Percentiles rank a stretch among this genome's conserved stretches.
phyloP scores from a whole-genome alignment of 2,797 vertebrate genomes.

The Pampus argenteus region DNA sequence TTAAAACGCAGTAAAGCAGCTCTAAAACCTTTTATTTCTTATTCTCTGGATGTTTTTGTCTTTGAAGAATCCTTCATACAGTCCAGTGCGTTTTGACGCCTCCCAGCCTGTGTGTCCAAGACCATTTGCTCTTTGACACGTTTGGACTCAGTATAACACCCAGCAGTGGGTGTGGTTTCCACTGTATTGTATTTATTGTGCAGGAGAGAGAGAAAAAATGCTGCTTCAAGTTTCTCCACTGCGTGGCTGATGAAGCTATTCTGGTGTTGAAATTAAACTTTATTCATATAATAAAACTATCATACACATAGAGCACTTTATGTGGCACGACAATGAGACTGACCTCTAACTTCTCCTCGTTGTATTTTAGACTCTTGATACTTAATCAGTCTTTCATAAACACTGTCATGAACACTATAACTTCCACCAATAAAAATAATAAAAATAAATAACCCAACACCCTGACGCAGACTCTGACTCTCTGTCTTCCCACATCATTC shows the following conservation, averaged over 20 bases:
- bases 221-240: slow-evolving; percentile 16
- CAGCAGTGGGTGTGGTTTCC: slow-evolving; percentile 90
- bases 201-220: slow-evolving; percentile 20
- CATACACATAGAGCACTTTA: background rate
- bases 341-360: background rate
- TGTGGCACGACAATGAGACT: background rate
- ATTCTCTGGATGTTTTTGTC: background rate
- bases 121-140: slow-evolving; percentile 92
- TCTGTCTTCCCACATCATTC: slow-evolving; percentile 32
- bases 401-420: slow-evolving; percentile 17
- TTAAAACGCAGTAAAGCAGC: background rate
- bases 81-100: slow-evolving; percentile 56
- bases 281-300: too few relatives aligned
- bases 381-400: slow-evolving; percentile 9
- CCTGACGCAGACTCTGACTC: slow-evolving; percentile 7
- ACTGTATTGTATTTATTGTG: slow-evolving; percentile 68
- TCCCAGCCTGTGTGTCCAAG: slow-evolving; percentile 79
- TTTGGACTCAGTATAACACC: slow-evolving; percentile 84
- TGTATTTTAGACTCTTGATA: background rate
- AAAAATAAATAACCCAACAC: background rate
- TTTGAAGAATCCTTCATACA: background rate
- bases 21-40: background rate
- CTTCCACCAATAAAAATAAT: slow-evolving; percentile 12
- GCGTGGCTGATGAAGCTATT: slow-evolving; percentile 26
- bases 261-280: background rate